Evolutionary conservation across 2,113 vertebrate genomes (phyloP).

Genomic region (Bubalus kerabau): DNA sequence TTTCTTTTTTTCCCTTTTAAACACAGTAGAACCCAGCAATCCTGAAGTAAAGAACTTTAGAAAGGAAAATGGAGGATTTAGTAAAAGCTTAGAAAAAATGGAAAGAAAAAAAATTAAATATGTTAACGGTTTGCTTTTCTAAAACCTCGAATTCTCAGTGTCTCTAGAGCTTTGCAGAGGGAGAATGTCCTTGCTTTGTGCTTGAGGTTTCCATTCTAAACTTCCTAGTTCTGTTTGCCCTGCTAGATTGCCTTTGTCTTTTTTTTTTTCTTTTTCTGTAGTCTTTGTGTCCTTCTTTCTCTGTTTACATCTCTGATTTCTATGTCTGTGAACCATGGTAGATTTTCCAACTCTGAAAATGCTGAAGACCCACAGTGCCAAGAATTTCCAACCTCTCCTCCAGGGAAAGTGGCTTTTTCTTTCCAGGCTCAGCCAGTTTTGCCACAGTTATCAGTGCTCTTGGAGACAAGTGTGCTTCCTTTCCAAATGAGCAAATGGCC

Average conservation of each 20-base stretch:
- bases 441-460: background rate
- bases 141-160: background rate
- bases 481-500: background rate
- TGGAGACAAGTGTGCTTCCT: background rate
- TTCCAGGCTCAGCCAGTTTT: background rate
- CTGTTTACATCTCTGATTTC: background rate
- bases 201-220: background rate
- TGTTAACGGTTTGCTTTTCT: background rate
- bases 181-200: background rate
- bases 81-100: constrained; percentile 5
- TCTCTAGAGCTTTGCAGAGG: background rate
- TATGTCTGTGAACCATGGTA: background rate
- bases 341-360: background rate
- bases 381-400: background rate
- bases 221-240: background rate
- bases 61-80: constrained; percentile 5
- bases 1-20: background rate
- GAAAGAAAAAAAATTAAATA: background rate
- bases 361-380: background rate
- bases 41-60: constrained; percentile 65
- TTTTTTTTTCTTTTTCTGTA: background rate
- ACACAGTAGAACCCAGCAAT: constrained; percentile 55
- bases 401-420: background rate
- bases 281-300: background rate
- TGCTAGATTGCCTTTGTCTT: background rate